Evolutionary conservation across 2,113 vertebrate genomes (phyloP).

Genomic region (Danionella cerebrum): DNA sequence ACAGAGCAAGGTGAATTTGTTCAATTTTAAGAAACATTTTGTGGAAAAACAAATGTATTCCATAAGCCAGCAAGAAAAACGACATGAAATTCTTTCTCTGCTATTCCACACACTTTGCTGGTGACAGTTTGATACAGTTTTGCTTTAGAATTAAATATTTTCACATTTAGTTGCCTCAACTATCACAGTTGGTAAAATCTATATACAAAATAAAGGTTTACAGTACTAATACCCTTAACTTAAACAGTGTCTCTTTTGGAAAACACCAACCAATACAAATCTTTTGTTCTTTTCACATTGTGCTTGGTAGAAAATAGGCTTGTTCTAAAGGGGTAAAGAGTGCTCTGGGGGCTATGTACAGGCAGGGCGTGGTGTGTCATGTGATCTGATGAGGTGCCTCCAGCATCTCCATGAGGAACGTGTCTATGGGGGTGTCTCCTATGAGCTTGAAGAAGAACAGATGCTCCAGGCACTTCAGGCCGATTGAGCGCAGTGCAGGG

Average conservation of each 20-base stretch:
- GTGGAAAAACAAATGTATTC: no score
- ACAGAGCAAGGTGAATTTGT: background rate
- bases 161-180: conserved; percentile 20
- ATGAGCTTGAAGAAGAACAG: conserved; percentile 84
- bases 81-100: no score
- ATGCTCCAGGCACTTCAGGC: conserved; percentile 77
- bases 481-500: conserved; percentile 72
- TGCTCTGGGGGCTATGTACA: conserved; percentile 37
- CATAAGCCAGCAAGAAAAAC: no score
- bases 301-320: conserved; percentile 40
- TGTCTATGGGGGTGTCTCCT: conserved; percentile 78
- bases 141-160: conserved; percentile 35
- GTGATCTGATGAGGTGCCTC: conserved; percentile 76
- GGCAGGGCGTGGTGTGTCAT: conserved; percentile 48
- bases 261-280: conserved; percentile 31
- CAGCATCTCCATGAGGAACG: conserved; percentile 83
- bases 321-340: background rate
- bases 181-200: conserved; percentile 29
- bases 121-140: conserved; percentile 27
- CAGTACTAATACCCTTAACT: conserved; percentile 20
- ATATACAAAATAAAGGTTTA: conserved; percentile 43
- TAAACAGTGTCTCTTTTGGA: conserved; percentile 15
- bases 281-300: conserved; percentile 29
- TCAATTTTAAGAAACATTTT: no score
- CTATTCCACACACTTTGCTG: conserved; percentile 31